Evolutionary conservation across 2,888 invertebrate species (phyloP), one percentile per base, ranked within the genome.

Genomic region (Temnothorax ravouxi): DNA sequence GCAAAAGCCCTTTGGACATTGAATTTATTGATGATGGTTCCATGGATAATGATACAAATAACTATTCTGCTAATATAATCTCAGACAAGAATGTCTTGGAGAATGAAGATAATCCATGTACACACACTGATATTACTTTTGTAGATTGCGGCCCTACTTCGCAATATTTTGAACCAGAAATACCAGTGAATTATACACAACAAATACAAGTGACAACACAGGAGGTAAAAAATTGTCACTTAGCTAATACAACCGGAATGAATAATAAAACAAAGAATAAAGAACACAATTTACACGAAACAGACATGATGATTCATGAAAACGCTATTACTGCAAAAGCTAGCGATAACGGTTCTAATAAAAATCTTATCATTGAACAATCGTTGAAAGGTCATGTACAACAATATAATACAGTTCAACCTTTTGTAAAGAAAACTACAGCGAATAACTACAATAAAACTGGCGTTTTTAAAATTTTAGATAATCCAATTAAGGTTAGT

Each of bases 111-210:
- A 90, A 88, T 86, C 90, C 89, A 56, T 89, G 90, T 66, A 85
- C 75, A 3, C 18, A 84, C 21, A 88, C 86, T 29, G 93, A 92
- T 29, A 93, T 93, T 66, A 87, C 91, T 5, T 94, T 94, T 61
- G 93, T 94, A 1, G 93, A 94, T 86, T 94, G 93, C 38, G 94
- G 93, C 1, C 86, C 92, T 11, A 84, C 89, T 5, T 56, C 88
- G 15, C 86, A 85, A 38, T n/a, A n/a, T 64, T 85, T 90, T 2
- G 84, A 83, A 52, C 80, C 86, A 0, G 88, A 91, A 76, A 18
- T 52, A 18, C 52, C 82, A 13, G 1, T 61, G 41, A 56, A 52
- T 34, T 64, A 18, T 47, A 18, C 34, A 34, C 18, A 29, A 9
- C 72, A 29, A 5, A 84, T 61, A 34, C 76, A 34, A 25, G n/a